Conservation (phyloP, 2,797 vertebrate species). For the Yasuhikotakia modesta region DNA sequence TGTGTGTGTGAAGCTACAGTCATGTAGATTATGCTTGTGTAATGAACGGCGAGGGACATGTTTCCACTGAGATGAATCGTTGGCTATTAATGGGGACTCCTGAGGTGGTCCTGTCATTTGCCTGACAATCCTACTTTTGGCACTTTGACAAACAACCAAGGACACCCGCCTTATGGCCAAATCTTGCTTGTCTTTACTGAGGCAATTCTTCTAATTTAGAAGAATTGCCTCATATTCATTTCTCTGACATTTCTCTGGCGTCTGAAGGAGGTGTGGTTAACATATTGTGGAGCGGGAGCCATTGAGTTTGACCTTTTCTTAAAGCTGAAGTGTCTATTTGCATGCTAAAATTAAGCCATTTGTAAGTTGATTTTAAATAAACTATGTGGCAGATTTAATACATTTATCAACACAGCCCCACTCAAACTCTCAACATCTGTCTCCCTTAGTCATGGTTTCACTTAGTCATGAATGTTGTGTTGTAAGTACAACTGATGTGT, state of each 20-base stretch:
- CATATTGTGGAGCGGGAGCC: conserved; percentile 16
- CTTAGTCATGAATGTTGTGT: neutral
- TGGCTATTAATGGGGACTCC: conserved; percentile 4
- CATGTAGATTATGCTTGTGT: neutral
- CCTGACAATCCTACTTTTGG: conserved; percentile 27
- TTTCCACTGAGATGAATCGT: conserved; percentile 7
- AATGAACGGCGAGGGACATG: conserved; percentile 15
- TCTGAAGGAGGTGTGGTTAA: neutral
- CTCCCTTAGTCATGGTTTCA: neutral
- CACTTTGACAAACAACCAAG: conserved; percentile 29
- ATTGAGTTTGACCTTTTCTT: conserved; percentile 14
- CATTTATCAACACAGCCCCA: neutral
- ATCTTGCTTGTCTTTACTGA: conserved; percentile 4
- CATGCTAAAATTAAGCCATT: no score
- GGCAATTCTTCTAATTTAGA: conserved; percentile 8
- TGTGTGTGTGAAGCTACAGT: conserved; percentile 3
- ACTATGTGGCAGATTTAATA: no score
- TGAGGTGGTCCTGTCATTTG: conserved; percentile 36
- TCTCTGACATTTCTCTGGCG: conserved; percentile 28
- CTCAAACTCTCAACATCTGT: neutral
- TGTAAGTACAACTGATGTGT: neutral
- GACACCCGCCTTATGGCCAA: conserved; percentile 13
- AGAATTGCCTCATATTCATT: neutral
- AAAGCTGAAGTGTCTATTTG: neutral
- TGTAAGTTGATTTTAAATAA: no score